These are phyloP conservation scores for Drosophila histrio DNA, from an alignment of 2,888 invertebrate species.

Conservation along the genomic window DNA sequence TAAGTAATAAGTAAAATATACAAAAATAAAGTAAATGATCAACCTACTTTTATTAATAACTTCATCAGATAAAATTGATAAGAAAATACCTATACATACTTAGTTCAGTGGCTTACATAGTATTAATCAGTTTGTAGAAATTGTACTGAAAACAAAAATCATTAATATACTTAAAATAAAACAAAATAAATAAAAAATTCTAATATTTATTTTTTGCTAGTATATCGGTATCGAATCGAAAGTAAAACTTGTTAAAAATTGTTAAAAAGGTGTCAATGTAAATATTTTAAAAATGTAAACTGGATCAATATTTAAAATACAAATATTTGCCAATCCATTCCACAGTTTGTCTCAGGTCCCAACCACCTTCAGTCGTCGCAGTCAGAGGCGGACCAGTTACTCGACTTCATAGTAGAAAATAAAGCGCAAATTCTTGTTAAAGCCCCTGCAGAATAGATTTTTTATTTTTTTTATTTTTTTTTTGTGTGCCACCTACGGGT, in stretches of 20 bases:
- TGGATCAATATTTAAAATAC: constrained; percentile 25
- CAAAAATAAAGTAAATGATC: too few species aligned
- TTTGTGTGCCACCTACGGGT: constrained; percentile 34
- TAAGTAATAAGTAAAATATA: too few species aligned
- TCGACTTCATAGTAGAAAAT: constrained; percentile 59
- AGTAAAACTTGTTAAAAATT: not conserved
- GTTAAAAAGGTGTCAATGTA: not conserved
- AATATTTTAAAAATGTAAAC: not conserved
- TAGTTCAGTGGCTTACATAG: too few species aligned
- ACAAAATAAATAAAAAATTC: not conserved
- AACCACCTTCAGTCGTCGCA: constrained; percentile 33
- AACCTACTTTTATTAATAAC: too few species aligned
- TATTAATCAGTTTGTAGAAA: too few species aligned
- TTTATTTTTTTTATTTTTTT: constrained; percentile 46
- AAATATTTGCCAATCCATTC: constrained; percentile 36
- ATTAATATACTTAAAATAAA: not conserved
- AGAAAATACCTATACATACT: too few species aligned
- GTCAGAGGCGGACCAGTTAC: constrained; percentile 18
- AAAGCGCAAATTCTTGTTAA: constrained; percentile 74
- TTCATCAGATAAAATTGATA: too few species aligned
- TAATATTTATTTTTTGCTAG: too few species aligned
- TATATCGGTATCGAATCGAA: not conserved
- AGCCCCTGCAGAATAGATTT: constrained; percentile 63
- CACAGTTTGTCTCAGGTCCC: constrained; percentile 40
- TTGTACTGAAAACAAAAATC: too few species aligned